phyloP scores from a whole-genome alignment of 2,888 invertebrate species.

The Diaprepes abbreviatus region DNA sequence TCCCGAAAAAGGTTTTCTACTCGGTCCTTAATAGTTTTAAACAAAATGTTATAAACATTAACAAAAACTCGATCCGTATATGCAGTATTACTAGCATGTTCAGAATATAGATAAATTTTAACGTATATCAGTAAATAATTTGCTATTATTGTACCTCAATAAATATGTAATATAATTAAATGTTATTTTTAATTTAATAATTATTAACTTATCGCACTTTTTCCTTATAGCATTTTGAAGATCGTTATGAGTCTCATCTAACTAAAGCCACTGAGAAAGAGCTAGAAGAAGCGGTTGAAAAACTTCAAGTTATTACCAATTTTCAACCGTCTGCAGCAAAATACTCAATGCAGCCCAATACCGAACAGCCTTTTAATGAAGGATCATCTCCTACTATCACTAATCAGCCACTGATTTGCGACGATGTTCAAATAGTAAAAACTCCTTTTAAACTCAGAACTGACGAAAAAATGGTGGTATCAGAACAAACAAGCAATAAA shows the following conservation, averaged over 20 bases:
- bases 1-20: no score
- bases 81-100: no score
- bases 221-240: slow-evolving; percentile 19
- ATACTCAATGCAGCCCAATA: slow-evolving; percentile 64
- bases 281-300: slow-evolving; percentile 64
- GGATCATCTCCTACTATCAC: slow-evolving; percentile 31
- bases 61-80: no score
- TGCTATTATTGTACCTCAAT: no score
- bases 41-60: no score
- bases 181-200: no score
- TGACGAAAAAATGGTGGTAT: slow-evolving; percentile 21
- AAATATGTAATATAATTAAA: no score
- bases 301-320: slow-evolving; percentile 61
- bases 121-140: no score
- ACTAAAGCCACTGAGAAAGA: slow-evolving; percentile 14
- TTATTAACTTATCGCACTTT: neutral
- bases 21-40: no score
- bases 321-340: slow-evolving; percentile 61
- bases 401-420: slow-evolving; percentile 45
- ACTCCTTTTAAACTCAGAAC: slow-evolving; percentile 39
- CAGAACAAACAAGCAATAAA: neutral
- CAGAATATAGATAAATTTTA: no score
- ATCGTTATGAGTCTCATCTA: neutral
- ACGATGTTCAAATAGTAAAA: slow-evolving; percentile 54
- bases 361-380: slow-evolving; percentile 53